phyloP scores from a whole-genome alignment of 2,113 vertebrate genomes.

The Malurus cyaneus region DNA sequence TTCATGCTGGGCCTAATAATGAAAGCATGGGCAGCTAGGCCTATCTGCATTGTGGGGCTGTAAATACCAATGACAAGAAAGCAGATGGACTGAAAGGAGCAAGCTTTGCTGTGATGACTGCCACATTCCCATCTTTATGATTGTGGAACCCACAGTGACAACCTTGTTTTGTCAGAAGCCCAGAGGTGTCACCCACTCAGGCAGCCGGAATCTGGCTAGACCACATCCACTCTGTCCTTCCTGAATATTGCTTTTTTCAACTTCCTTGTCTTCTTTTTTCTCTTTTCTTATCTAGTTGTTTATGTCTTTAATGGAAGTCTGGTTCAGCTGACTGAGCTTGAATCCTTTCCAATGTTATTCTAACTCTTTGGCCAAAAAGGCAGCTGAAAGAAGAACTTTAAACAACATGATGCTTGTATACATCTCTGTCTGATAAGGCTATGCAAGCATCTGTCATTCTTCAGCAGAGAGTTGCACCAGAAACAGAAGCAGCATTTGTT shows the following conservation, averaged over 20 bases:
- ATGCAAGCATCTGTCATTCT: not conserved
- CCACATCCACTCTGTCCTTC: not conserved
- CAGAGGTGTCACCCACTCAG: not conserved
- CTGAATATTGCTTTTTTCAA: not conserved
- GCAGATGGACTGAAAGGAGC: conserved; percentile 5
- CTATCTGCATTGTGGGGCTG: not conserved
- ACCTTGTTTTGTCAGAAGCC: not conserved
- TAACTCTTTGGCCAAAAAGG: not conserved
- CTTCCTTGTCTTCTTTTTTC: not conserved
- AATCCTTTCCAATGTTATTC: conserved; percentile 17
- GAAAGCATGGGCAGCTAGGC: not conserved
- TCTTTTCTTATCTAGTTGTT: not conserved
- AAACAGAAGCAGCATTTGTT: not conserved
- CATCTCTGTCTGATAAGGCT: not conserved
- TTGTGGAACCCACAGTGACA: not conserved
- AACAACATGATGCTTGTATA: not conserved
- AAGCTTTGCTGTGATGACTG: not conserved
- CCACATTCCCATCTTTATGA: not conserved
- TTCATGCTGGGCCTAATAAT: conserved; percentile 27
- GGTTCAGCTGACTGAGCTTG: not conserved
- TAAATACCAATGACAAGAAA: conserved; percentile 14
- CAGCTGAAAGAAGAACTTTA: not conserved
- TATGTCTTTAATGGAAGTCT: not conserved
- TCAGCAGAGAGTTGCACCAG: not conserved
- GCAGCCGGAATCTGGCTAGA: not conserved